Conservation (phyloP, 2,888 invertebrate species). For the Cosmia trapezina region DNA sequence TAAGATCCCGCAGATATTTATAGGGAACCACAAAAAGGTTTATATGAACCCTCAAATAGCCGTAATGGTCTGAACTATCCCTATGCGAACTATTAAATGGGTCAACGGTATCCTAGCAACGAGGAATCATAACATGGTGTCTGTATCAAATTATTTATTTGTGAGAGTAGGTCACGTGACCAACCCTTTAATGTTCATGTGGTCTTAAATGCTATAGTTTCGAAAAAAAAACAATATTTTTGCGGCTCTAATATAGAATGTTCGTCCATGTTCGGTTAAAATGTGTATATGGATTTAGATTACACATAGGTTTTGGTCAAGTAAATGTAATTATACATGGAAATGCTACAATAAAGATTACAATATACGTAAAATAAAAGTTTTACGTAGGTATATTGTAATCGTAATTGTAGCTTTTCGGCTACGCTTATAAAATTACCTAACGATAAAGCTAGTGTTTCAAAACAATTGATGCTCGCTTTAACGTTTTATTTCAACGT, state of each 20-base stretch:
- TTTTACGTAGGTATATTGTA: not conserved
- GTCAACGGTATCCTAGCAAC: conserved; percentile 72
- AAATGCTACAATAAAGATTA: too few relatives aligned
- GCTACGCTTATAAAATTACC: conserved; percentile 13
- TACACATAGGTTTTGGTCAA: not conserved
- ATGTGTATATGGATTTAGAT: not conserved
- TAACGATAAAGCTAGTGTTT: not conserved
- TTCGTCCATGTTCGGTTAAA: conserved; percentile 9
- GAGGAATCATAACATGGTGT: conserved; percentile 75
- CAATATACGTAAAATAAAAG: too few relatives aligned
- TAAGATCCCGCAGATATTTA: conserved; percentile 75
- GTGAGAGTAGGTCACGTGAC: conserved; percentile 65
- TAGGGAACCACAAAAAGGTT: conserved; percentile 63
- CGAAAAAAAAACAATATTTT: not conserved
- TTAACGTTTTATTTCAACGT: not conserved
- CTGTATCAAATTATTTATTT: conserved; percentile 69
- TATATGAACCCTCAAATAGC: conserved; percentile 70
- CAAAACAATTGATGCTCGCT: not conserved
- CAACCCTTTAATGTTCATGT: conserved; percentile 53
- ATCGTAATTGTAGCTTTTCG: not conserved
- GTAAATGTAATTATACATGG: not conserved
- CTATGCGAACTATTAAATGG: conserved; percentile 71
- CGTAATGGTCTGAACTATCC: conserved; percentile 63
- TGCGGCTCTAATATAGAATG: conserved; percentile 7
- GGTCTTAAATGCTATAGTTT: conserved; percentile 15